Evolutionary conservation across 2,888 invertebrate genomes (phyloP).

Genomic region (Gibbula magus): DNA sequence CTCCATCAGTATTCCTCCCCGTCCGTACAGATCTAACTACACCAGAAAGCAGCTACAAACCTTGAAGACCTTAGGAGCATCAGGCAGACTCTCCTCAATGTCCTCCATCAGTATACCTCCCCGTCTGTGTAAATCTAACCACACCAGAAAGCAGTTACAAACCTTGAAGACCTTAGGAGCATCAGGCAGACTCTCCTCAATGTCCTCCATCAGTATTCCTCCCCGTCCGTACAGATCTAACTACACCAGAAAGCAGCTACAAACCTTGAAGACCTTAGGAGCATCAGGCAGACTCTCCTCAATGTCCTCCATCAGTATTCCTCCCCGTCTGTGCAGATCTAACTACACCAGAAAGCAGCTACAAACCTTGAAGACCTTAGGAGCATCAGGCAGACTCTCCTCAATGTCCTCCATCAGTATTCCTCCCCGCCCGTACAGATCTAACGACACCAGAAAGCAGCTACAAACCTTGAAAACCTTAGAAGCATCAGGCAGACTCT

Average conservation of each 20-base stretch:
- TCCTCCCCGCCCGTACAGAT: conserved; percentile 95
- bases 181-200: conserved; percentile 96
- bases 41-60: no score
- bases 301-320: conserved; percentile 94
- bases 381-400: conserved; percentile 95
- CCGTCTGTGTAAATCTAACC: conserved; percentile 94
- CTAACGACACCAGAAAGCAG: no score
- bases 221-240: conserved; percentile 96
- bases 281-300: conserved; percentile 96
- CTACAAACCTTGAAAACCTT: conserved; percentile 88
- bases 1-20: conserved; percentile 94
- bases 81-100: conserved; percentile 95
- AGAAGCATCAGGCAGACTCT: conserved; percentile 95
- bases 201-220: conserved; percentile 93
- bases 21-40: conserved; percentile 95
- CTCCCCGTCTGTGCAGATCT: conserved; percentile 96
- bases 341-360: no score
- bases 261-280: conserved; percentile 89
- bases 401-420: conserved; percentile 95
- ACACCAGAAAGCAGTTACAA: no score
- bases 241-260: no score
- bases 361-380: conserved; percentile 88
- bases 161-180: conserved; percentile 91
- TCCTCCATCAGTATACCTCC: conserved; percentile 96
- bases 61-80: conserved; percentile 92